Base-by-base conservation (phyloP, 2,797 vertebrate genomes). In the Poeciliopsis infans region DNA sequence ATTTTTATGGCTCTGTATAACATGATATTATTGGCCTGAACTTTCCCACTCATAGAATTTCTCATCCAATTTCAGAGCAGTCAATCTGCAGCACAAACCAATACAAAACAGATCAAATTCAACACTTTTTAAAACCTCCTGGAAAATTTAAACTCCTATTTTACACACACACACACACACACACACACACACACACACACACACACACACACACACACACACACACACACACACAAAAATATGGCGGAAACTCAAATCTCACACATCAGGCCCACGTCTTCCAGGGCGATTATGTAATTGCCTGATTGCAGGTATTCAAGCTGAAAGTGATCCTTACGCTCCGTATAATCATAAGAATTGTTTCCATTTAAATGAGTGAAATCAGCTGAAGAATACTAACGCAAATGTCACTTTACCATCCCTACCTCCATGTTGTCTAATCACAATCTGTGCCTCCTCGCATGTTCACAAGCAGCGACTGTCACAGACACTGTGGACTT, bases 291-390 rank as follows among this genome's bases (percentile, higher is more conserved):
- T 43, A 69, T 69, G 39, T 43, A 69, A 69, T 69, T 69, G 23
- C 23, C 39, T 69, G 66, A 43, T 69, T 43, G 39, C 66, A 69
- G 23, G 39, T 69, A 69, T 43, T 68, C 64, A 68, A 39, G 33
- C 64, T 68, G 36, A 41, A 39, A 23, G 18, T 4, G 36, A 68
- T 39, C 4, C 36, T 41, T 41, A 13, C 3, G 2, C 39, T 69
- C 36, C 43, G 39, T 69, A 43, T 43, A 69, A 69, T 69, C 39
- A 69, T 43, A 69, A 69, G 18, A 68, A 68, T 43, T 69, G 66
- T 69, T 69, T 69, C 18, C 33, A 68, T 10, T 59, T 47, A 0
- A 80, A 61, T 20, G 7, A 77, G 46, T 46, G 66, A 28, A 70
- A 71, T 73, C 5, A 64, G 20, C 49, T 33, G 25, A 10, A 15